Conservation (phyloP, 2,113 vertebrate genomes). For the Mobula hypostoma region DNA sequence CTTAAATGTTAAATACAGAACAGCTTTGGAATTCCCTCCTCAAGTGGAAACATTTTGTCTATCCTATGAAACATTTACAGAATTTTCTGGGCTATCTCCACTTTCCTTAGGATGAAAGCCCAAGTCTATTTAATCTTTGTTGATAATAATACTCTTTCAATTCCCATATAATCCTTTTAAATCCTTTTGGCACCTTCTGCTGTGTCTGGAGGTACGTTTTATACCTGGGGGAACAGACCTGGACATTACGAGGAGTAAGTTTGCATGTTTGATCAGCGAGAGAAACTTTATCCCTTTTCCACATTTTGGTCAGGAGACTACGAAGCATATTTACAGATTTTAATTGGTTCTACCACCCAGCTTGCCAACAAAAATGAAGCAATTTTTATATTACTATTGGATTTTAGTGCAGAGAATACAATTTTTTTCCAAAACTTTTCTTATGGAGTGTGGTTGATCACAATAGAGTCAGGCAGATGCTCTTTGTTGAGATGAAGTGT, state of each 20-base stretch:
- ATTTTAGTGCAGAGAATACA: not conserved
- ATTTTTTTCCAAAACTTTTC: not conserved
- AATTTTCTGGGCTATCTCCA: not conserved
- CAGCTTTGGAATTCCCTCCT: not conserved
- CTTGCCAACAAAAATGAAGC: not conserved
- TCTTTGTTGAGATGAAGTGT: not conserved
- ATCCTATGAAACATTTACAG: not conserved
- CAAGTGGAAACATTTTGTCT: no score
- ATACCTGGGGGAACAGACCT: not conserved
- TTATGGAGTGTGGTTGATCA: not conserved
- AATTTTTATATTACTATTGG: not conserved
- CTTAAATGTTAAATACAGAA: no score
- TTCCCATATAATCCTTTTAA: not conserved
- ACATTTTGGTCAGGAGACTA: not conserved
- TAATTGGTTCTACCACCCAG: not conserved
- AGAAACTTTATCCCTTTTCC: not conserved
- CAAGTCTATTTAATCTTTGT: not conserved
- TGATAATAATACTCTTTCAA: not conserved
- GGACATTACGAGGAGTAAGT: not conserved
- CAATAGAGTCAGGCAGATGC: no score
- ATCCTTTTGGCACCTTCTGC: not conserved
- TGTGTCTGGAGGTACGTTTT: not conserved
- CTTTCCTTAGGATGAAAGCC: not conserved
- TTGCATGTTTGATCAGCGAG: not conserved
- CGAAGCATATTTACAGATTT: not conserved